Evolutionary conservation across 2,113 vertebrate species (phyloP), one percentile per base, ranked within the genome.

Genomic region (Amphiprion percula): DNA sequence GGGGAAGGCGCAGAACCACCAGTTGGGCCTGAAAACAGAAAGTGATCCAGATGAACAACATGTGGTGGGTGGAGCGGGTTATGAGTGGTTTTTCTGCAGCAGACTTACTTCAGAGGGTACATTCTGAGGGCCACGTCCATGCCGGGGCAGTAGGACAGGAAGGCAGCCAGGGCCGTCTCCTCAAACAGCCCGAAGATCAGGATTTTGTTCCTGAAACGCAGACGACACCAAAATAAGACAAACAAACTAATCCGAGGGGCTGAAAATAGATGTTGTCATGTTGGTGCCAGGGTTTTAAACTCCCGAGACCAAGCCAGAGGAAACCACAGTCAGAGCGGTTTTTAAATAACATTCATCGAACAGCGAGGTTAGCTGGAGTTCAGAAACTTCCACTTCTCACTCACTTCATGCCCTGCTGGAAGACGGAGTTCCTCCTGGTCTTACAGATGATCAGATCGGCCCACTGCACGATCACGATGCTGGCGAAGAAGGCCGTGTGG

Each of bases 401-500:
- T 94, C 85, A 98, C 97, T 96, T 97, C 97, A 98, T 98, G 90
- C 97, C 97, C 90, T 98, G 97, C 74, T 98, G 97, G 95, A 98
- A 97, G 80, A 98, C 96, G 0, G 97, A 98, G 90, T 98, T 98
- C 84, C 96, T 95, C 4, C 97, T 95, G 71, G 97, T 98, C 93
- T 98, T 98, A 80, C 97, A 98, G 93, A 98, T 95, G 93, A 98
- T 98, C 83, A 98, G 92, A 87, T 98, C 97, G 0, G 97, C 97
- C 97, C 97, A 98, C 74, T 98, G 97, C 41, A 98, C 97, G 0
- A 98, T 93, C 61, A 98, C 97, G 6, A 98, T 98, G 91, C 97
- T 98, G 94, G 77, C 95, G 0, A 98, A 98, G 92, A 98, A 98
- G 0, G 97, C 96, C 0, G 97, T 98, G 92, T 98, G 97, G 91